These are phyloP conservation scores for Micrasema longulum DNA, from an alignment of 1,140 invertebrate genomes.

Conservation along the genomic window DNA sequence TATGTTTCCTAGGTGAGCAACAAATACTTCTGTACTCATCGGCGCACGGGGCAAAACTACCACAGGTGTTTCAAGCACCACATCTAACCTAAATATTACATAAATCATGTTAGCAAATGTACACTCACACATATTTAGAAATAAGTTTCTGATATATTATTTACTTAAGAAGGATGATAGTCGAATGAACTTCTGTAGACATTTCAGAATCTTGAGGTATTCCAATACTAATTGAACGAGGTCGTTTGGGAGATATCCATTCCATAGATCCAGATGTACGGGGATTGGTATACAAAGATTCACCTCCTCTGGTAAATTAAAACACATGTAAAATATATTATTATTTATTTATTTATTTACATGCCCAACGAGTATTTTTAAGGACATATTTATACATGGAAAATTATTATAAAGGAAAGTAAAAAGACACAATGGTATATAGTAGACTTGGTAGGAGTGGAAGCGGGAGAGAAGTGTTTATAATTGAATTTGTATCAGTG, in stretches of 20 bases:
- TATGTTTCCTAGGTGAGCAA: conserved; percentile 94
- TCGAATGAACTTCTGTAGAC: conserved; percentile 55
- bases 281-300: conserved; percentile 70
- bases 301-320: conserved; percentile 55
- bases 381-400: too few relatives aligned
- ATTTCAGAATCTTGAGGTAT: conserved; percentile 61
- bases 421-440: too few relatives aligned
- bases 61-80: conserved; percentile 90
- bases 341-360: too few relatives aligned
- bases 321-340: neutral
- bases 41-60: conserved; percentile 85
- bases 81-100: conserved; percentile 69
- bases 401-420: too few relatives aligned
- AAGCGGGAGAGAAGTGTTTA: too few relatives aligned
- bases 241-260: conserved; percentile 61
- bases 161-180: conserved; percentile 61
- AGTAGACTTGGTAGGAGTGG: too few relatives aligned
- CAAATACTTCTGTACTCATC: conserved; percentile 85
- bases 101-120: conserved; percentile 7
- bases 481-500: too few relatives aligned
- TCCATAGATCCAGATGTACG: conserved; percentile 66
- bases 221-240: conserved; percentile 60
- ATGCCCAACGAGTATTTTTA: too few relatives aligned
- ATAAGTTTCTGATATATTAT: conserved; percentile 13
- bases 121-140: conserved; percentile 17